phyloP scores from a whole-genome alignment of 2,888 invertebrate genomes.

The Tetanocera ferruginea region DNA sequence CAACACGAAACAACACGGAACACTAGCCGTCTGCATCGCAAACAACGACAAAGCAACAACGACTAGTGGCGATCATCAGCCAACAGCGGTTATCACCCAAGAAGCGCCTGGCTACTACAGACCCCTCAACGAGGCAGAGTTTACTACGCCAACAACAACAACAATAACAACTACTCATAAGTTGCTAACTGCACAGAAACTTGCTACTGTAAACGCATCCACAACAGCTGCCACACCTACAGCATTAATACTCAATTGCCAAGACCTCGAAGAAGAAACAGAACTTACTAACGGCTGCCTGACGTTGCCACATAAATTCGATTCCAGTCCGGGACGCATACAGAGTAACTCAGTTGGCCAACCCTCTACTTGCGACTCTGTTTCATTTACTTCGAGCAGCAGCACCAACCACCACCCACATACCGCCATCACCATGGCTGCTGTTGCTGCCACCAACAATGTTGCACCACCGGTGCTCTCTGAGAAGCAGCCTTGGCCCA shows the following conservation, averaged over 20 bases:
- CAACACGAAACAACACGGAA: conserved; percentile 57
- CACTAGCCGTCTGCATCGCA: conserved; percentile 55
- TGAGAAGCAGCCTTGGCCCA: conserved; percentile 83
- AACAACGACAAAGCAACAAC: conserved; percentile 47
- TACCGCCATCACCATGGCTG: conserved; percentile 53
- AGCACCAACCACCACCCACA: conserved; percentile 27
- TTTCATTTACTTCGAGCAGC: conserved; percentile 2
- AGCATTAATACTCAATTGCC: conserved; percentile 29
- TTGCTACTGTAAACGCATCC: conserved; percentile 14
- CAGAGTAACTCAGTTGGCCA: conserved; percentile 48
- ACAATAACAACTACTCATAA: conserved; percentile 40
- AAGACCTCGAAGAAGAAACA: background rate
- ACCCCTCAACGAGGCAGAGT: conserved; percentile 44
- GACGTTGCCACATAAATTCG: conserved; percentile 9
- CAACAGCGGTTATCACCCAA: conserved; percentile 34
- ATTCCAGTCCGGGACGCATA: conserved; percentile 54
- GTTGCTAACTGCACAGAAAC: conserved; percentile 45
- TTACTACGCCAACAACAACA: conserved; percentile 44
- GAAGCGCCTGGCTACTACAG: conserved; percentile 46
- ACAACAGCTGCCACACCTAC: conserved; percentile 45
- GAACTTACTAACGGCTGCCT: background rate
- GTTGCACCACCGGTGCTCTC: conserved; percentile 56
- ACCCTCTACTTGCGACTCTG: conserved; percentile 36
- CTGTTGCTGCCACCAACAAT: conserved; percentile 24
- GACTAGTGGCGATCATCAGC: conserved; percentile 32